Evolutionary conservation across 2,113 vertebrate genomes (phyloP).

Genomic region (Dicaeum eximium): DNA sequence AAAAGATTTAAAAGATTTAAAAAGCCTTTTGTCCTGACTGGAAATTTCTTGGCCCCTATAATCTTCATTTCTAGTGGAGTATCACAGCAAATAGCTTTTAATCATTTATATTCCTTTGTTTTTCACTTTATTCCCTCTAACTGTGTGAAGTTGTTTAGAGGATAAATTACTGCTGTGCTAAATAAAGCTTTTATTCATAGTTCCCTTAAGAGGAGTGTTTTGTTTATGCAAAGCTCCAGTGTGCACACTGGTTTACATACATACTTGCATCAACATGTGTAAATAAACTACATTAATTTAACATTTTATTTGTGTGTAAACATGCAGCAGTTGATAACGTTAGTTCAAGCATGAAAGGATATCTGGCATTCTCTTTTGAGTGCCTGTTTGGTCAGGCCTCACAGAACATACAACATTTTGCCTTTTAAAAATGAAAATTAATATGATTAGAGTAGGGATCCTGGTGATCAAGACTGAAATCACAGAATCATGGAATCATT

Average conservation of each 20-base stretch:
- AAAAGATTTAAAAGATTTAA: conserved; percentile 60
- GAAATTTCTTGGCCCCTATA: conserved; percentile 33
- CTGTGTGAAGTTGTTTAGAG: background rate
- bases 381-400: background rate
- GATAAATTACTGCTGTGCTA: background rate
- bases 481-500: background rate
- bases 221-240: background rate
- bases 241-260: background rate
- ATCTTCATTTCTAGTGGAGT: conserved; percentile 19
- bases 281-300: background rate
- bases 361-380: background rate
- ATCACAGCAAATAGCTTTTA: background rate
- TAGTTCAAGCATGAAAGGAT: background rate
- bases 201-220: background rate
- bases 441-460: background rate
- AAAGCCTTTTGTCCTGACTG: conserved; percentile 46
- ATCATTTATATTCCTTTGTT: background rate
- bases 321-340: background rate
- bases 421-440: background rate
- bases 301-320: background rate
- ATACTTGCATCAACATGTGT: background rate
- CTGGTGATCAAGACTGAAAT: background rate
- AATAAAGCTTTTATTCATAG: background rate
- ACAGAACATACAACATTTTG: background rate
- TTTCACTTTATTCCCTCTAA: background rate